Evolutionary conservation across 64 coral and sea anemone species (phyloP).

Genomic region (Pachyseris speciosa): DNA sequence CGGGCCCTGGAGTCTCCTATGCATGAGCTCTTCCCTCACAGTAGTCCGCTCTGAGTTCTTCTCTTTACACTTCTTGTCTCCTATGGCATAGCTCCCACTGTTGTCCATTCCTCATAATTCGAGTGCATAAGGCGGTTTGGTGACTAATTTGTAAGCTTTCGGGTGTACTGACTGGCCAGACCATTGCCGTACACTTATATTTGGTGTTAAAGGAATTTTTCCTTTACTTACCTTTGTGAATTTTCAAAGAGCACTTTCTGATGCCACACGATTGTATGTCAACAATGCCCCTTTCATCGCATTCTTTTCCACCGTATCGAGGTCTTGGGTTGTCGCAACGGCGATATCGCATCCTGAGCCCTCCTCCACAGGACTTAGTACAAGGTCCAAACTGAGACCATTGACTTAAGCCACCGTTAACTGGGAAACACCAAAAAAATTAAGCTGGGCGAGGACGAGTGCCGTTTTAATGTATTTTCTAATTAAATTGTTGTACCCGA

Average conservation of each 20-base stretch:
- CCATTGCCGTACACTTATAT: too few relatives aligned
- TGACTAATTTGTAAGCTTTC: background rate
- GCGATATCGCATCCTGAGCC: conserved; percentile 43
- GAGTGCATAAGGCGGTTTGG: too few relatives aligned
- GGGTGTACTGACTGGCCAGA: background rate
- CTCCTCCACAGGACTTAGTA: conserved; percentile 51
- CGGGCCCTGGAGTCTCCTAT: too few relatives aligned
- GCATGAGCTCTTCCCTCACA: too few relatives aligned
- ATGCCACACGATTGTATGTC: conserved; percentile 35
- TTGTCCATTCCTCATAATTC: too few relatives aligned
- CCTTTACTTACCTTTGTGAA: background rate
- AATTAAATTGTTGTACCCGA: too few relatives aligned
- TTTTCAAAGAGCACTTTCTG: background rate
- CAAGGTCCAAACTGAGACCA: conserved; percentile 59
- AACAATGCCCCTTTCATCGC: conserved; percentile 28
- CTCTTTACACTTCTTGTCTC: too few relatives aligned
- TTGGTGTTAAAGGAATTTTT: background rate
- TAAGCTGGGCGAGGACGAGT: too few relatives aligned
- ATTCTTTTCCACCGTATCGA: background rate
- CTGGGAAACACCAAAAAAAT: too few relatives aligned
- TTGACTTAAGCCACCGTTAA: conserved; percentile 9
- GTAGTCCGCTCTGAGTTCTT: too few relatives aligned
- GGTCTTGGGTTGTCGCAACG: conserved; percentile 13
- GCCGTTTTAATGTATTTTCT: too few relatives aligned
- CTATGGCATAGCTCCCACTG: too few relatives aligned